Conservation (phyloP, 2,888 invertebrate genomes). For the Phalera bucephala region DNA sequence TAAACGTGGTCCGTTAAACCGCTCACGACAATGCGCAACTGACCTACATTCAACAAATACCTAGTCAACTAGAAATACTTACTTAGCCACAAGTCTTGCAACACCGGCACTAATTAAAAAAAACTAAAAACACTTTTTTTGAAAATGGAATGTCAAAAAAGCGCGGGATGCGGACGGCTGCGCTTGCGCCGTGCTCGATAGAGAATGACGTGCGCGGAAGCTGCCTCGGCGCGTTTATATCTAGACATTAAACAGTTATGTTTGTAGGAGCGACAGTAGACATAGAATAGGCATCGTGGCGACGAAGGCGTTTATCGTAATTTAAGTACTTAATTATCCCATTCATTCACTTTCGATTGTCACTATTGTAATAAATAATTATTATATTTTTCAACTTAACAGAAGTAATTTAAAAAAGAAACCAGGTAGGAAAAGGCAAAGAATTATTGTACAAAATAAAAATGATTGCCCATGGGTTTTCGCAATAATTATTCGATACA, state of each 20-base stretch:
- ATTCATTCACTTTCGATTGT: too few relatives aligned
- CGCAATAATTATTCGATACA: too few relatives aligned
- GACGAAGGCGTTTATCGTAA: constrained; percentile 26
- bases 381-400: too few relatives aligned
- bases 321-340: too few relatives aligned
- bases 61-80: constrained; percentile 49
- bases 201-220: constrained; percentile 78
- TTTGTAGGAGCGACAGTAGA: constrained; percentile 55
- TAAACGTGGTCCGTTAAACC: constrained; percentile 37
- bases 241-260: constrained; percentile 77
- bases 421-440: too few relatives aligned
- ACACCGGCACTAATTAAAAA: constrained; percentile 54
- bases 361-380: too few relatives aligned
- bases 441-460: too few relatives aligned
- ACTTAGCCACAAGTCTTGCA: constrained; percentile 49
- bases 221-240: constrained; percentile 65
- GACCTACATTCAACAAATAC: constrained; percentile 54
- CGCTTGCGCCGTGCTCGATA: constrained; percentile 56
- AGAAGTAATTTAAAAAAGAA: too few relatives aligned
- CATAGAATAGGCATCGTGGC: constrained; percentile 45
- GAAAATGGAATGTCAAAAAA: constrained; percentile 45
- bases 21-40: constrained; percentile 43
- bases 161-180: constrained; percentile 58
- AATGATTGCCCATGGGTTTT: too few relatives aligned
- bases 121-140: constrained; percentile 36